Percentiles rank a stretch among this genome's conserved stretches.
phyloP scores from a whole-genome alignment of 2,113 vertebrate genomes.

The Bujurquina vittata region DNA sequence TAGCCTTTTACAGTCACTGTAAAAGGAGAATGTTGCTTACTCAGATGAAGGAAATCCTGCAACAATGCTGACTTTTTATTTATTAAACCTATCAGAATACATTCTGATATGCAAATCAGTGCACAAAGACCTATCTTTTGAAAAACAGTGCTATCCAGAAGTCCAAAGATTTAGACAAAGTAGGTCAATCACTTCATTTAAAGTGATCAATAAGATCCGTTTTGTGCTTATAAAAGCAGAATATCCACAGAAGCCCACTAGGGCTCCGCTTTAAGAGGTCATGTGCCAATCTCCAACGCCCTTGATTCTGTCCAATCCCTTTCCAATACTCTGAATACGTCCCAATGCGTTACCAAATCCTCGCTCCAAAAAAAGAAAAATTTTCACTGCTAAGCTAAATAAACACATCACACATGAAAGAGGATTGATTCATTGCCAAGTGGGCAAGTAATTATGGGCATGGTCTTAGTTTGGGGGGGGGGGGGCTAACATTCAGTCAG shows the following conservation, averaged over 20 bases:
- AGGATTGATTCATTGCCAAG: constrained; percentile 69
- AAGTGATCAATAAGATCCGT: constrained; percentile 22
- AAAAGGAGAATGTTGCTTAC: neutral
- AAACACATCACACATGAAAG: constrained; percentile 72
- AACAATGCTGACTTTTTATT: neutral
- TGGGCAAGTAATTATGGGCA: constrained; percentile 69
- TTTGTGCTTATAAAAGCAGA: constrained; percentile 1
- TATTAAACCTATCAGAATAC: neutral
- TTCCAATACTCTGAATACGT: constrained; percentile 61
- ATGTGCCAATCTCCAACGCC: constrained; percentile 58
- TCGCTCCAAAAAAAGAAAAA: constrained; percentile 33
- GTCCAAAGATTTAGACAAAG: neutral
- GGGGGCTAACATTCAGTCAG: constrained; percentile 57
- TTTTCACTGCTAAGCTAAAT: constrained; percentile 67
- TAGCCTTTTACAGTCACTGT: neutral
- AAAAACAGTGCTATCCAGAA: neutral
- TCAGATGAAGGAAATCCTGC: neutral
- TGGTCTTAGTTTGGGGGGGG: constrained; percentile 32
- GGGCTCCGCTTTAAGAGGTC: constrained; percentile 42
- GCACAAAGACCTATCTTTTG: neutral
- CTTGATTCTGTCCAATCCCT: constrained; percentile 66
- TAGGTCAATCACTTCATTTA: neutral
- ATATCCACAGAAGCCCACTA: constrained; percentile 13
- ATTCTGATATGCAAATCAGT: neutral
- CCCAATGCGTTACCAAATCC: constrained; percentile 64